These are phyloP conservation scores for Sialia sialis DNA, from an alignment of 2,113 vertebrate genomes.

Conservation along the genomic window DNA sequence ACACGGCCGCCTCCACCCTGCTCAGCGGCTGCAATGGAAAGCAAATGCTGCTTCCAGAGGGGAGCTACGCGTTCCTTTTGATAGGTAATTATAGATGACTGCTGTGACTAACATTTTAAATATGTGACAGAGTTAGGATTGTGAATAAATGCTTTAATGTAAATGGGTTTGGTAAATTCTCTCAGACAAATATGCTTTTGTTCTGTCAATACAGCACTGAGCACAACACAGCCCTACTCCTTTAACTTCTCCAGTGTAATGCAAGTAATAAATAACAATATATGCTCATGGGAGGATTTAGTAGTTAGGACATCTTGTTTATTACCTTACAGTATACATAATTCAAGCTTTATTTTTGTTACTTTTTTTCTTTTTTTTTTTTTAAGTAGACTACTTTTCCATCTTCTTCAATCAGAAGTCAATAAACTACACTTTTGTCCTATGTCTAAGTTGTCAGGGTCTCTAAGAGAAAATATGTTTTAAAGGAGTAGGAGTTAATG, in stretches of 20 bases:
- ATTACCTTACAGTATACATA: constrained; percentile 50
- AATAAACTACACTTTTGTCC: constrained; percentile 70
- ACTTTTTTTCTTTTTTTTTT: constrained; percentile 50
- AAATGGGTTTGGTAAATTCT: not conserved
- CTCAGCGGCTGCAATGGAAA: not conserved
- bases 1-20: not conserved
- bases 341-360: constrained; percentile 67
- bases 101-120: not conserved
- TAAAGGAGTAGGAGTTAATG: constrained; percentile 72
- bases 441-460: constrained; percentile 70
- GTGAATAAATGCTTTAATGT: not conserved
- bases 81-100: not conserved
- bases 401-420: constrained; percentile 72
- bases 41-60: not conserved
- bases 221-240: not conserved
- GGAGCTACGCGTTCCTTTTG: not conserved
- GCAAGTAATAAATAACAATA: constrained; percentile 44
- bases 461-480: constrained; percentile 71
- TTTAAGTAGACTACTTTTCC: constrained; percentile 56
- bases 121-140: not conserved
- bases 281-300: constrained; percentile 31
- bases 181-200: constrained; percentile 8
- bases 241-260: not conserved
- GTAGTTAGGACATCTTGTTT: constrained; percentile 43
- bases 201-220: not conserved